A percentile compares a stretch with the other conserved stretches of the same genome.
phyloP scores from a whole-genome alignment of 2,797 vertebrate genomes.

The Lemur catta region DNA sequence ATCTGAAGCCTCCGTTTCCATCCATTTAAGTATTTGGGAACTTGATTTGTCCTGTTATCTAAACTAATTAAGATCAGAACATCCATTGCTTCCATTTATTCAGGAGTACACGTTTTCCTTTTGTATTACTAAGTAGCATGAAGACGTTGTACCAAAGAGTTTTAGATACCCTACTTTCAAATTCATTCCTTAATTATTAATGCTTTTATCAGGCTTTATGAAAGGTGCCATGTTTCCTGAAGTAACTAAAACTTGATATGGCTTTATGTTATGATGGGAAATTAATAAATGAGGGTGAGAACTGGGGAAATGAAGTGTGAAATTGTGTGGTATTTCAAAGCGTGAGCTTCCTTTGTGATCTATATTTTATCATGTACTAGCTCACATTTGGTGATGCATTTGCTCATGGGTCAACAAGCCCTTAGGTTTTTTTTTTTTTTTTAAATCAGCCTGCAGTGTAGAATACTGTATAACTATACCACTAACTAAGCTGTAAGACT shows the following conservation, averaged over 20 bases:
- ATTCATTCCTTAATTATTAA: slow-evolving; percentile 56
- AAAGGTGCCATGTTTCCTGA: slow-evolving; percentile 33
- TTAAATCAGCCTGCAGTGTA: neutral
- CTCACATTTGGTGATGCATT: neutral
- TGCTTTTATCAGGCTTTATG: slow-evolving; percentile 47
- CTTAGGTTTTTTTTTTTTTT: neutral
- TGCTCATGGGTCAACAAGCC: slow-evolving; percentile 1
- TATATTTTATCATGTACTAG: slow-evolving; percentile 37
- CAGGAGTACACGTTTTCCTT: neutral
- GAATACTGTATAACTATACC: neutral
- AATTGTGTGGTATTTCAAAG: slow-evolving; percentile 42
- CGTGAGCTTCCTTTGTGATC: slow-evolving; percentile 28
- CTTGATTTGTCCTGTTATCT: slow-evolving; percentile 48
- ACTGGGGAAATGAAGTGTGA: slow-evolving; percentile 53
- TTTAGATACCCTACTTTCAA: slow-evolving; percentile 33
- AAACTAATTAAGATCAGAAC: slow-evolving; percentile 46
- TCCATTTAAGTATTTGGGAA: neutral
- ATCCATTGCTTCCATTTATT: slow-evolving; percentile 1
- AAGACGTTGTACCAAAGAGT: neutral
- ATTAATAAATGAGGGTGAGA: slow-evolving; percentile 63
- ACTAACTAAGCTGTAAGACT: no score
- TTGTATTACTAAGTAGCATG: neutral
- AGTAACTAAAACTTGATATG: slow-evolving; percentile 40
- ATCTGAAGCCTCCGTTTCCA: slow-evolving; percentile 3
- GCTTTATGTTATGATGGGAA: slow-evolving; percentile 42